Conservation (phyloP, 2,797 vertebrate species). For the Enteromius mattozi region DNA sequence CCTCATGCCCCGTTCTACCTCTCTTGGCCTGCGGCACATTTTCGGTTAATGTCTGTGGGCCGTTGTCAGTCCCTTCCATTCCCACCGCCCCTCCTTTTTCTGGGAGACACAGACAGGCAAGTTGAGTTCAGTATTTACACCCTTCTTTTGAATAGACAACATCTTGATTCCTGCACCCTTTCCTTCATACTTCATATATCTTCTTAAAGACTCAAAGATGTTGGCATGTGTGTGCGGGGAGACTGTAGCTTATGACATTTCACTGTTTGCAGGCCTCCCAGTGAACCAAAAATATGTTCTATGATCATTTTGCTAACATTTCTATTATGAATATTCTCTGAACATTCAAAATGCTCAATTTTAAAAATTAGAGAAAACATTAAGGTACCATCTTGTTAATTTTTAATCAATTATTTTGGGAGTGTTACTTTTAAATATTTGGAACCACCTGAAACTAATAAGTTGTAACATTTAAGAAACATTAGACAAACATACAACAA, state of each 20-base stretch:
- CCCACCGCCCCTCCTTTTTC: slow-evolving; percentile 67
- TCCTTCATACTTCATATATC: slow-evolving; percentile 41
- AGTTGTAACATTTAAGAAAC: background rate
- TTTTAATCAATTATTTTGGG: background rate
- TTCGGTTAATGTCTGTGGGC: slow-evolving; percentile 84
- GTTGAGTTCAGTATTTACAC: slow-evolving; percentile 57
- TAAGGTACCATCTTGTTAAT: background rate
- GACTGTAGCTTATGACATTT: background rate
- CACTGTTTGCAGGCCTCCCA: background rate
- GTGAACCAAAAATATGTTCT: background rate
- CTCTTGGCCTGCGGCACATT: slow-evolving; percentile 84
- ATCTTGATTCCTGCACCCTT: slow-evolving; percentile 18
- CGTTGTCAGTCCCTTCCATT: slow-evolving; percentile 61
- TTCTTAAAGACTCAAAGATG: slow-evolving; percentile 14
- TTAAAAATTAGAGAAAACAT: background rate
- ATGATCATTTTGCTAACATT: background rate
- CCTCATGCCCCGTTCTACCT: slow-evolving; percentile 33
- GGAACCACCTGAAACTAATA: background rate
- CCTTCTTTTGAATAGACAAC: background rate
- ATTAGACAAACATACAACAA: background rate
- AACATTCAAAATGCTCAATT: background rate
- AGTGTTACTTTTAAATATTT: background rate
- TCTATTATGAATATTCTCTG: background rate
- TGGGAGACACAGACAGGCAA: slow-evolving; percentile 56
- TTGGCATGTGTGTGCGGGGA: background rate